Evolutionary conservation across 2,113 vertebrate genomes (phyloP).

Genomic region (Dissostichus mawsoni): DNA sequence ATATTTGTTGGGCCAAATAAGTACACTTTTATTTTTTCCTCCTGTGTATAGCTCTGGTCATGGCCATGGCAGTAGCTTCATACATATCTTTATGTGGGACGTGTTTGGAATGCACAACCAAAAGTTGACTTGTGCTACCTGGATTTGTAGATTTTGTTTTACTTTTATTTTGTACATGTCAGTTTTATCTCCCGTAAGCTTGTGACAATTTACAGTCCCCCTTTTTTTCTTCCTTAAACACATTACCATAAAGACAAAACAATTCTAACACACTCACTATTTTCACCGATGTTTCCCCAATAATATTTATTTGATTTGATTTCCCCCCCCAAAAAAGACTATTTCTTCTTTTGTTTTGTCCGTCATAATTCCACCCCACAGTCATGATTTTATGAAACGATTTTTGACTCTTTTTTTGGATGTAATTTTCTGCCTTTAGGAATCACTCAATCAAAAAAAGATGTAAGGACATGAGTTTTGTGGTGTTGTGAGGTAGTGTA

Average conservation of each 20-base stretch:
- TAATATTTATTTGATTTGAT: neutral
- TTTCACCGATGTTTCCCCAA: neutral
- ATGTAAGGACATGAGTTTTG: too few species aligned
- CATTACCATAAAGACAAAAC: neutral
- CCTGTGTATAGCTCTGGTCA: neutral
- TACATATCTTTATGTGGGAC: neutral
- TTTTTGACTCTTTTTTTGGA: too few species aligned
- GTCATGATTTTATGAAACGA: neutral
- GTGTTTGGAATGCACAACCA: slow-evolving; percentile 1
- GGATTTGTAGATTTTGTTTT: neutral
- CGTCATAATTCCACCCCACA: neutral
- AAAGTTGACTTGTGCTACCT: neutral
- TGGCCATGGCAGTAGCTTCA: neutral
- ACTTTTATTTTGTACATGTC: neutral
- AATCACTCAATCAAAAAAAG: too few species aligned
- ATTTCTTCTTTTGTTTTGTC: too few species aligned
- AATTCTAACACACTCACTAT: neutral
- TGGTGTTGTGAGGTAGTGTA: too few species aligned
- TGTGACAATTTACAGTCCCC: neutral
- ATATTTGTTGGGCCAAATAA: slow-evolving; percentile 46
- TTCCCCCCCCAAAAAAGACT: too few species aligned
- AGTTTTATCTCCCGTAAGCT: neutral
- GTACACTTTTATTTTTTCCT: slow-evolving; percentile 21
- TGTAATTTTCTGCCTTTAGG: too few species aligned
- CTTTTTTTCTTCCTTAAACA: neutral